Conservation (phyloP, 2,888 invertebrate genomes). For the Diadromus collaris region DNA sequence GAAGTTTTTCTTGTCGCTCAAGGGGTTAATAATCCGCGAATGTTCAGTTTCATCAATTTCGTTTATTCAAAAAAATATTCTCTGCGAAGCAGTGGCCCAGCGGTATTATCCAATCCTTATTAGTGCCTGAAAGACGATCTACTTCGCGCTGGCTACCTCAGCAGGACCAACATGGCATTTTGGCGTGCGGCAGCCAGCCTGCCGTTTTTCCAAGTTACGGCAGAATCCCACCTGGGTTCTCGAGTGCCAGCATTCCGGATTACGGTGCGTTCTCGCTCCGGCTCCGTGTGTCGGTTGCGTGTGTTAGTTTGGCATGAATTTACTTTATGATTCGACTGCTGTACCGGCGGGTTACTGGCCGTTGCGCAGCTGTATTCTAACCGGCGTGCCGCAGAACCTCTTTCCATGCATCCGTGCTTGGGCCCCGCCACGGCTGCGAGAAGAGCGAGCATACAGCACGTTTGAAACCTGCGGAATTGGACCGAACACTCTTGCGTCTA, state of each 20-base stretch:
- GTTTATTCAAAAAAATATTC: too few relatives aligned
- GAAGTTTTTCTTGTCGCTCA: too few relatives aligned
- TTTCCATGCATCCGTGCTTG: not conserved
- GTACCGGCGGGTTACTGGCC: not conserved
- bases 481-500: slow-evolving; percentile 7
- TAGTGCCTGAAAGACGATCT: too few relatives aligned
- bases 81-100: too few relatives aligned
- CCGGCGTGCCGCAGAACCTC: slow-evolving; percentile 18
- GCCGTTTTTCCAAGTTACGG: too few relatives aligned
- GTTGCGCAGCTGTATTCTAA: slow-evolving; percentile 10
- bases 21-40: too few relatives aligned
- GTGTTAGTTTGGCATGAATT: slow-evolving; percentile 43
- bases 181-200: too few relatives aligned
- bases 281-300: not conserved
- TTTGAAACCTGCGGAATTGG: slow-evolving; percentile 41
- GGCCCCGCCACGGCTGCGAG: not conserved
- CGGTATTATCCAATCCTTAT: too few relatives aligned
- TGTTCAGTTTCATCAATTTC: too few relatives aligned
- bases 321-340: slow-evolving; percentile 42
- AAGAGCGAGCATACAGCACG: not conserved
- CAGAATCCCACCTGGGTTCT: not conserved
- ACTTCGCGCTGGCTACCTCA: too few relatives aligned
- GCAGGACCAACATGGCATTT: too few relatives aligned
- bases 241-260: not conserved
- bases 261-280: slow-evolving; percentile 2